Evolutionary conservation across 2,888 invertebrate species (phyloP).

Genomic region (Cataglyphis cursor): DNA sequence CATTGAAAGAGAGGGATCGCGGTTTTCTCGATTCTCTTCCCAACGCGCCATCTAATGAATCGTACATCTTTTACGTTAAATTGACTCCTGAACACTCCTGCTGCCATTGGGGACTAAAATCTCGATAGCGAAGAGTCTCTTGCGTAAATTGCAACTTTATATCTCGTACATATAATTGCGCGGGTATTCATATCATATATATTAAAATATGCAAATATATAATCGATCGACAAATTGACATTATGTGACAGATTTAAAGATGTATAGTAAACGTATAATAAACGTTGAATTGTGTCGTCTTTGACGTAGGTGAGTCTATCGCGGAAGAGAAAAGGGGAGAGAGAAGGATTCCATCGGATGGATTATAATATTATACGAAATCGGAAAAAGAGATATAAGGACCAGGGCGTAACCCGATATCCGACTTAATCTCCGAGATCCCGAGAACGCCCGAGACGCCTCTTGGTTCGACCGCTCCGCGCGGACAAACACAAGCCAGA

Average conservation of each 20-base stretch:
- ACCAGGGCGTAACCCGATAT: conserved; percentile 83
- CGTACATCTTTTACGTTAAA: conserved; percentile 53
- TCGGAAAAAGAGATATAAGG: conserved; percentile 78
- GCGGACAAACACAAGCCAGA: not conserved
- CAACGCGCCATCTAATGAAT: conserved; percentile 52
- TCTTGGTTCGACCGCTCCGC: conserved; percentile 44
- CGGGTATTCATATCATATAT: not conserved
- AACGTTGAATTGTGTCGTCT: conserved; percentile 55
- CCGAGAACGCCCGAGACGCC: conserved; percentile 77
- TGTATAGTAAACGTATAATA: not conserved
- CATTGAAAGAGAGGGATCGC: conserved; percentile 44
- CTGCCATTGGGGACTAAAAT: not conserved
- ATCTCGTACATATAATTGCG: not conserved
- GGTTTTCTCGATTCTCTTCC: conserved; percentile 42
- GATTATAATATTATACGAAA: conserved; percentile 84
- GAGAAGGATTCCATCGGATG: conserved; percentile 77
- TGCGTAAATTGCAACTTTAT: not conserved
- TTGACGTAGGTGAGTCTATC: conserved; percentile 44
- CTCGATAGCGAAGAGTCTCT: not conserved
- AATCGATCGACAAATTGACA: not conserved
- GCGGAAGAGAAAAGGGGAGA: conserved; percentile 77
- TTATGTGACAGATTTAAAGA: conserved; percentile 10
- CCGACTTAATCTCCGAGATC: conserved; percentile 79
- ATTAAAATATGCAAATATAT: not conserved
- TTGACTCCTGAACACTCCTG: conserved; percentile 21